Base-by-base conservation (phyloP, 30 jellyfish, hydroid and myxozoan species). In the Turritopsis dohrnii region DNA sequence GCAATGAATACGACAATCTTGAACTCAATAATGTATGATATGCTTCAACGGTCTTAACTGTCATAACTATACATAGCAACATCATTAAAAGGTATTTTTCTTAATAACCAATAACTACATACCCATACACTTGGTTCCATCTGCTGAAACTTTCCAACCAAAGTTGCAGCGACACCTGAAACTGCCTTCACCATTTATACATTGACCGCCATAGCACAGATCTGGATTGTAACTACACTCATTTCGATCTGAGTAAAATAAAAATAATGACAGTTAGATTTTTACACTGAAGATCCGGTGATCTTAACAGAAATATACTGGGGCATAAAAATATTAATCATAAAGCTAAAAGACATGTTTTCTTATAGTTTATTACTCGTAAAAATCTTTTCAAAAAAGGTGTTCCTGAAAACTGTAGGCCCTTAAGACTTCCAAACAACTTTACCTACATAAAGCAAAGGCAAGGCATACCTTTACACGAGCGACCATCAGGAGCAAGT, bases 101-200 rank as follows among this genome's bases (percentile, higher is more conserved):
- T 41, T 13, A 41, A 41, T 3, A 13, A 41, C 60, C 13, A 41
- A 41, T 41, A 3, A n/a, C 13, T 41, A 41, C 77, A 23, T 88
- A 93, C 98, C 96, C 18, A 93, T 21, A 71, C 98, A 93, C 4
- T 86, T 82, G 41, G 95, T 88, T 75, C 98, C 98, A 66, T 89
- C 96, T 31, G 76, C 84, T 17, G 96, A 53, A 0, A 95, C 97
- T 21, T 86, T 71, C 83, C 83, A 93, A 0, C 98, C 98, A 66
- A 74, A 85, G 66, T 88, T 88, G 54, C 98, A 93, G 18, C 72
- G 72, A 52, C 98, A 93, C 28, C 98, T 81, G 81, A 66, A 93
- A 86, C 96, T 93, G 23, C 98, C 98, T 7, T 87, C 89, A 29
- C 98, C 98, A 74, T 93, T 93, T 60, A 88, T 71, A 72, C 98